These are phyloP conservation scores for Xyliphius kryptos DNA, from an alignment of 2,113 vertebrate genomes.

Conservation along the genomic window DNA sequence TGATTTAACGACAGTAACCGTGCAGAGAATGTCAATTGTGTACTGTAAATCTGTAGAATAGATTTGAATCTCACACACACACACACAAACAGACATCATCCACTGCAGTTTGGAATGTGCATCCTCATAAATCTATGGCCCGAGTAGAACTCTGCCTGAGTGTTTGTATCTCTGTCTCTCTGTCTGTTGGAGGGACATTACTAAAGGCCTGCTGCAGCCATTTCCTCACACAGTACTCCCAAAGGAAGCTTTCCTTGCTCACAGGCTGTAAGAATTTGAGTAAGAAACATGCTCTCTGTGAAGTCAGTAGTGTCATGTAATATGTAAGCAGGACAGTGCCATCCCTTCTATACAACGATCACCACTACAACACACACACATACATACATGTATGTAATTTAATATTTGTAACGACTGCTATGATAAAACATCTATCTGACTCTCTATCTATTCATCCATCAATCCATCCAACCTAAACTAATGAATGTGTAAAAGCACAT, in stretches of 20 bases:
- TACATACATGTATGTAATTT: too few relatives aligned
- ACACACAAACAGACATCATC: too few relatives aligned
- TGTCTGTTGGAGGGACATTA: slow-evolving; percentile 40
- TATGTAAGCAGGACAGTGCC: slow-evolving; percentile 51
- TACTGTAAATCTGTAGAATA: slow-evolving; percentile 50
- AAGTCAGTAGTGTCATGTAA: slow-evolving; percentile 65
- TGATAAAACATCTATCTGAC: too few relatives aligned
- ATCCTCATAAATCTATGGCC: slow-evolving; percentile 18
- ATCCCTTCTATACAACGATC: too few relatives aligned
- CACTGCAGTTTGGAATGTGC: too few relatives aligned
- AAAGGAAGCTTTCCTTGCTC: slow-evolving; percentile 58
- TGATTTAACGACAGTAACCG: slow-evolving; percentile 7
- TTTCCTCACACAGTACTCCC: slow-evolving; percentile 47
- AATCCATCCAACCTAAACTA: too few relatives aligned
- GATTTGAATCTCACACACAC: not conserved
- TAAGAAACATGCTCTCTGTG: slow-evolving; percentile 57
- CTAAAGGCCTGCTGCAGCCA: slow-evolving; percentile 54
- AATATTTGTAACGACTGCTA: too few relatives aligned
- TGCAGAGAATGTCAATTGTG: slow-evolving; percentile 33
- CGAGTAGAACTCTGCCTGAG: slow-evolving; percentile 18
- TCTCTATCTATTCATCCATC: too few relatives aligned
- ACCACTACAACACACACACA: too few relatives aligned
- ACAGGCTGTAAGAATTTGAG: slow-evolving; percentile 56
- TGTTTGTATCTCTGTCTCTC: slow-evolving; percentile 13
- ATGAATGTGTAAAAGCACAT: too few relatives aligned